Evolutionary conservation across 1,140 invertebrate species (phyloP), one percentile per base, ranked within the genome.

Genomic region (Vanessa tameamea): DNA sequence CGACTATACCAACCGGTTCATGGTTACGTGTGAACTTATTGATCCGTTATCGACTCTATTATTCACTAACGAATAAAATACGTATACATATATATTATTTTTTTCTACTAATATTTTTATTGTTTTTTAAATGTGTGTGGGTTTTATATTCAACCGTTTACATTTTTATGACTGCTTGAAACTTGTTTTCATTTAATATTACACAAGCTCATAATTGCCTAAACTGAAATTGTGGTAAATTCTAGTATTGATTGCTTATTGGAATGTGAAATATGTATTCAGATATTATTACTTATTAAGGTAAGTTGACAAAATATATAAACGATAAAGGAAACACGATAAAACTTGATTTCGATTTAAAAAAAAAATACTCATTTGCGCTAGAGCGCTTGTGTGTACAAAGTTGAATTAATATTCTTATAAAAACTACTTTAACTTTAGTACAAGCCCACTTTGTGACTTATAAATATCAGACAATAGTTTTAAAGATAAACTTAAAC

Each of bases 101-200:
- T 37, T 20, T 23, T 47, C 16, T 9, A 14, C 0, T 47, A 43
- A 61, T 61, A 0, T 16, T 64, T 64, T 64, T 23, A 71, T 53
- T 64, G 55, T 64, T 71, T 31, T 64, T 37, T 23, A 63, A 69
- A 61, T 57, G 14, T n/a, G 67, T 14, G 16, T 20, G 53, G 12
- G 16, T 31, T 43, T 20, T 43, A 31, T 69, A 50, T 53, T 43
- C 9, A 43, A 43, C 8, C 37, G 37, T 43, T 43, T 43, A 16
- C n/a, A n/a, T 53, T 16, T 26, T 57, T 57, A 23, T 26, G 8
- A 26, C 8, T 13, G 9, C 31, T 57, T 31, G 55, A 57, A 57
- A 57, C 20, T 23, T 8, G 12, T 57, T 16, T 57, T 57, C 4
- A 11, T 57, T 59, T 59, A 12, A 31, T 59, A 47, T 47, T 57